phyloP scores from a whole-genome alignment of 2,797 vertebrate genomes.

The Hozukius guyotensis region DNA sequence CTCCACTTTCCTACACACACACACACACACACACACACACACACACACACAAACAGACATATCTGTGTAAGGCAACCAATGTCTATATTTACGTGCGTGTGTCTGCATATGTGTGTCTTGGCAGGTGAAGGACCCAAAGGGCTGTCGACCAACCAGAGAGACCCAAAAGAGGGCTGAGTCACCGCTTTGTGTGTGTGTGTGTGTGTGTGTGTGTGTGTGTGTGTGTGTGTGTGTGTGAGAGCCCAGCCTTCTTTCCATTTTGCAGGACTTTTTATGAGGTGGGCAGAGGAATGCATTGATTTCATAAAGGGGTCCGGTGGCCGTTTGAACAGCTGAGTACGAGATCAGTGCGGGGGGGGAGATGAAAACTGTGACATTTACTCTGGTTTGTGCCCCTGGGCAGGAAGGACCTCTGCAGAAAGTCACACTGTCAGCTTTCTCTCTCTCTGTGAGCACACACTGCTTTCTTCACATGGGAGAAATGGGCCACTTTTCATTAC shows the following conservation, averaged over 20 bases:
- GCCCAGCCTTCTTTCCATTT: constrained; percentile 27
- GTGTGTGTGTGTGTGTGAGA: background rate
- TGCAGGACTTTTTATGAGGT: constrained; percentile 58
- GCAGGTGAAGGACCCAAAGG: constrained; percentile 16
- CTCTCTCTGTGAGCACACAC: constrained; percentile 7
- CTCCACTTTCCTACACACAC: background rate
- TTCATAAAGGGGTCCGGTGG: constrained; percentile 68
- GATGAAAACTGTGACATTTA: constrained; percentile 76
- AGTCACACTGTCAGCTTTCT: constrained; percentile 59
- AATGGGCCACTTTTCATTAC: constrained; percentile 37
- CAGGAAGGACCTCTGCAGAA: constrained; percentile 60
- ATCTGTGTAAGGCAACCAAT: background rate
- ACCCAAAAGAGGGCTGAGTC: constrained; percentile 42
- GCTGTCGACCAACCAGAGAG: constrained; percentile 16
- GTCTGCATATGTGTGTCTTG: background rate
- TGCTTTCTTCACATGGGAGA: background rate
- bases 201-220: constrained; percentile 6
- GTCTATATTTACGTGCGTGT: background rate
- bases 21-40: background rate
- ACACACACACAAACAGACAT: background rate
- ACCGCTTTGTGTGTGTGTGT: constrained; percentile 33
- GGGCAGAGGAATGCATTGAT: constrained; percentile 66
- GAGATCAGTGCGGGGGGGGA: constrained; percentile 69
- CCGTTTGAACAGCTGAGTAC: constrained; percentile 63
- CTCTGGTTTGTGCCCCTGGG: constrained; percentile 59